phyloP scores from a whole-genome alignment of 2,113 vertebrate genomes.

The Ceuthmochares aereus region DNA sequence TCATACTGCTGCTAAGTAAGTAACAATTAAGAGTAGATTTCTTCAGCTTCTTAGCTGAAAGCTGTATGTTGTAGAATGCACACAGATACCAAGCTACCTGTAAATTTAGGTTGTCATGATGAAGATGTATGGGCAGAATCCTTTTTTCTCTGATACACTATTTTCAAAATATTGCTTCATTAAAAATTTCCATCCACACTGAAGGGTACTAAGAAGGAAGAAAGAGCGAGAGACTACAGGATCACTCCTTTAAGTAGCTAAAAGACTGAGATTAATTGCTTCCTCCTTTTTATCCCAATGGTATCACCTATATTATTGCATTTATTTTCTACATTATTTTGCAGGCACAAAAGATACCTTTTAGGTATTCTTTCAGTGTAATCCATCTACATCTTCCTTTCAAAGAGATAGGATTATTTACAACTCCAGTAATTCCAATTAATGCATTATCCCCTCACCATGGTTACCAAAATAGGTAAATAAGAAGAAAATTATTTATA shows the following conservation, averaged over 20 bases:
- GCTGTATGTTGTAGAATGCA: fast-evolving
- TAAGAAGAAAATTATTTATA: background rate
- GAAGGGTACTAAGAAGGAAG: background rate
- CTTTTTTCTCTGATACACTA: background rate
- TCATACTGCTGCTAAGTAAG: background rate
- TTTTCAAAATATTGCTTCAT: background rate
- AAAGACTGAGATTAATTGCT: fast-evolving
- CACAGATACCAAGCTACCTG: background rate
- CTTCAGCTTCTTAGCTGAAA: background rate
- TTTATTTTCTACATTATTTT: background rate
- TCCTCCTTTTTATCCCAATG: background rate
- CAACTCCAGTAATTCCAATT: background rate
- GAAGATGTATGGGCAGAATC: background rate
- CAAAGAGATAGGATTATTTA: background rate
- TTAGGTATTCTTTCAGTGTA: background rate
- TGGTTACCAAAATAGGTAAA: background rate
- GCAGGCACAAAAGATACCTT: background rate
- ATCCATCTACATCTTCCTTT: background rate
- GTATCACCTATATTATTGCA: background rate
- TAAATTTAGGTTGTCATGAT: background rate
- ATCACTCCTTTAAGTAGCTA: background rate
- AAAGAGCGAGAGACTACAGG: background rate
- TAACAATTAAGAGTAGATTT: background rate
- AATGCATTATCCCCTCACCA: background rate
- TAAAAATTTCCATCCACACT: background rate